These are phyloP conservation scores for Rhagoletis pomonella DNA, from an alignment of 1,140 invertebrate genomes.

Conservation along the genomic window DNA sequence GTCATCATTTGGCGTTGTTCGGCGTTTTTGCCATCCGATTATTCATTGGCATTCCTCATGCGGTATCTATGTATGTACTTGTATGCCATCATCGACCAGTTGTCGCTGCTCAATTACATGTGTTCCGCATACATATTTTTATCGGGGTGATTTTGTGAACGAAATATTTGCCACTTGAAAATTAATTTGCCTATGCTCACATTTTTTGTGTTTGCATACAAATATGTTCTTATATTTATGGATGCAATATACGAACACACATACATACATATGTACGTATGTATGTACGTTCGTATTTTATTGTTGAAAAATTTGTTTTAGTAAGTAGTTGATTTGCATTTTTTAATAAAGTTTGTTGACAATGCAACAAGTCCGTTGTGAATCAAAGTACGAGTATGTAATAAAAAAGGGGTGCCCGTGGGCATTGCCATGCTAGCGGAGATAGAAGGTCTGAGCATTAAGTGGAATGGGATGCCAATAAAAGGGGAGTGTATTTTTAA, in stretches of 20 bases:
- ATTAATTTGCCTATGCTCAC: constrained; percentile 46
- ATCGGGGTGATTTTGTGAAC: constrained; percentile 36
- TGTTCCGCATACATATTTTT: constrained; percentile 17
- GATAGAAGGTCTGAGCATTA: no score
- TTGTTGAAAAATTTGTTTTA: background rate
- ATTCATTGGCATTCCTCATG: background rate
- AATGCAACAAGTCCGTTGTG: background rate
- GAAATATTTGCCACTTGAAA: constrained; percentile 30
- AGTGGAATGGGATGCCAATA: no score
- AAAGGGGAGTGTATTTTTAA: no score
- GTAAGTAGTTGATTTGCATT: background rate
- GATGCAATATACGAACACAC: background rate
- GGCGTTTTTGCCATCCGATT: constrained; percentile 36
- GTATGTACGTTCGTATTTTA: background rate
- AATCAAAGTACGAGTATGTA: background rate
- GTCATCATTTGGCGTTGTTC: constrained; percentile 59
- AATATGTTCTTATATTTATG: background rate
- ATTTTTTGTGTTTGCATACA: constrained; percentile 16
- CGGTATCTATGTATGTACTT: background rate
- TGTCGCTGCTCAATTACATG: constrained; percentile 22
- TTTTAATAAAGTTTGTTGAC: background rate
- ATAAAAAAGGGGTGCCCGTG: background rate
- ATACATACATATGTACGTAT: background rate
- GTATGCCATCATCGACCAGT: constrained; percentile 18
- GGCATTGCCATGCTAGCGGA: no score